Evolutionary conservation across 2,888 invertebrate genomes (phyloP).

Genomic region (Protophormia terraenovae): DNA sequence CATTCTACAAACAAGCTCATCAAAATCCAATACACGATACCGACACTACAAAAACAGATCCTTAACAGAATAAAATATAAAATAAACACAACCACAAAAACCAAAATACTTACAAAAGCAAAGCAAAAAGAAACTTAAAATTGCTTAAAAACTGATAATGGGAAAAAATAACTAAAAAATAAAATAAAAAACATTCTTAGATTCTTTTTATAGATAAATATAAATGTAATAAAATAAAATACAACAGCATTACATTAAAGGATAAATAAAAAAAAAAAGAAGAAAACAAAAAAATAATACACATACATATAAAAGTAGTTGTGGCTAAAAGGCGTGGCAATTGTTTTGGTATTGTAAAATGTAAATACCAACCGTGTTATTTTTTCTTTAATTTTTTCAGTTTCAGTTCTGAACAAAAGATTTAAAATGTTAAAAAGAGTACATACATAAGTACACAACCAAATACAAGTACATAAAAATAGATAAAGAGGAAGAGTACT

Average conservation of each 20-base stretch:
- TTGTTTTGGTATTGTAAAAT: constrained; percentile 40
- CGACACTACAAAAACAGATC: neutral
- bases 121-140: neutral
- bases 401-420: neutral
- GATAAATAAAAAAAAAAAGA: no score
- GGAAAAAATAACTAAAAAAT: no score
- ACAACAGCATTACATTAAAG: constrained; percentile 5
- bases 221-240: constrained; percentile 24
- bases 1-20: neutral
- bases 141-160: constrained; percentile 29
- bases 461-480: neutral
- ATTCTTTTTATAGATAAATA: neutral
- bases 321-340: constrained; percentile 44
- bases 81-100: constrained; percentile 17
- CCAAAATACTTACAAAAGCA: neutral
- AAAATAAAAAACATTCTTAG: neutral
- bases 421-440: constrained; percentile 7
- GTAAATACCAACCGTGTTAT: constrained; percentile 3
- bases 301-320: neutral
- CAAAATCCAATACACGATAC: neutral
- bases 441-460: neutral
- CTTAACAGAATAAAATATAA: neutral
- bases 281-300: neutral
- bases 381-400: neutral
- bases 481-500: neutral